Percentiles rank a stretch among this genome's conserved stretches.
Conservation (phyloP, 2,888 invertebrate genomes). For the Ditula angustiorana region DNA sequence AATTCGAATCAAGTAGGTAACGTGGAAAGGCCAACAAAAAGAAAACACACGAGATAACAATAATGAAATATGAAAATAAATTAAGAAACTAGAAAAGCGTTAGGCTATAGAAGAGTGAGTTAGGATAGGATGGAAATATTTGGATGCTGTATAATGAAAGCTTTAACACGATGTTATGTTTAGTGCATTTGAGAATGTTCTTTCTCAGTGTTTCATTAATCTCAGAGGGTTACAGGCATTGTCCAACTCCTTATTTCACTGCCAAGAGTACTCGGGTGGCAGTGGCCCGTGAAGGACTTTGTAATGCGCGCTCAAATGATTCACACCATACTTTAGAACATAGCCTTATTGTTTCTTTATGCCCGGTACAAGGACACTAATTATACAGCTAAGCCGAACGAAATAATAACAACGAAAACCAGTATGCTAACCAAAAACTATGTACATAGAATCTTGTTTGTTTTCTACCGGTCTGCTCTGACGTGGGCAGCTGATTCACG, state of each 20-base stretch:
- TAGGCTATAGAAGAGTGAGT: too few relatives aligned
- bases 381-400: not conserved
- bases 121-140: not conserved
- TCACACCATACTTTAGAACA: not conserved
- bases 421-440: conserved; percentile 7
- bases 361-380: not conserved
- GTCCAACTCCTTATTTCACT: not conserved
- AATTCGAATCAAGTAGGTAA: not conserved
- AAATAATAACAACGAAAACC: not conserved
- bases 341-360: conserved; percentile 2
- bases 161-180: not conserved
- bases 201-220: not conserved
- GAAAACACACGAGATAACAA: too few relatives aligned
- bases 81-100: too few relatives aligned
- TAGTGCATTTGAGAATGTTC: not conserved
- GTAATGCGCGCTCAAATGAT: not conserved
- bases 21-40: not conserved
- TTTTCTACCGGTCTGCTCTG: conserved; percentile 22
- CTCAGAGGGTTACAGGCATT: not conserved
- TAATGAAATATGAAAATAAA: not conserved
- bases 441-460: conserved; percentile 24
- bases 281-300: conserved; percentile 6
- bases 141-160: not conserved
- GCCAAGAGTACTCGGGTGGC: not conserved
- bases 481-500: conserved; percentile 20